Percentiles rank a stretch among this genome's conserved stretches.
phyloP scores from a whole-genome alignment of 1,140 invertebrate species.

The Teleogryllus occipitalis region DNA sequence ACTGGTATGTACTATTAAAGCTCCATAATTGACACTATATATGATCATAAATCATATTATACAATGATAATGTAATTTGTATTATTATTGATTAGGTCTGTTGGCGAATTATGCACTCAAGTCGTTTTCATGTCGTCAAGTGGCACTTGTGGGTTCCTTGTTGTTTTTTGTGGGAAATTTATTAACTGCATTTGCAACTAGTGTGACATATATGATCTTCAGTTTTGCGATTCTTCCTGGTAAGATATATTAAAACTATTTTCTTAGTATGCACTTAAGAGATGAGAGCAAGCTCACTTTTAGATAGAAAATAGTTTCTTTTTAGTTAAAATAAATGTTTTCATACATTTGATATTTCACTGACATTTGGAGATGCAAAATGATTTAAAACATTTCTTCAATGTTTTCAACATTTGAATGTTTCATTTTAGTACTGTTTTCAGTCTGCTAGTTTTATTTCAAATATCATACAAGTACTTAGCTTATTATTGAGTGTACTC shows the following conservation, averaged over 20 bases:
- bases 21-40: not conserved
- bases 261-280: too few species aligned
- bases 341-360: too few species aligned
- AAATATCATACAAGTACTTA: too few species aligned
- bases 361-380: too few species aligned
- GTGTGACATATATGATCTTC: slow-evolving; percentile 58
- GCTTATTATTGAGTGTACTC: too few species aligned
- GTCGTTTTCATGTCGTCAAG: slow-evolving; percentile 61
- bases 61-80: not conserved
- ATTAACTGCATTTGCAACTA: slow-evolving; percentile 55
- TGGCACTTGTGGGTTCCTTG: slow-evolving; percentile 55
- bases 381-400: too few species aligned
- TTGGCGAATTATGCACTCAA: slow-evolving; percentile 39
- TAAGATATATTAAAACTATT: slow-evolving; percentile 13
- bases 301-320: too few species aligned
- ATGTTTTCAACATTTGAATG: too few species aligned
- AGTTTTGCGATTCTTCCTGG: slow-evolving; percentile 63
- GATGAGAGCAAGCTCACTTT: too few species aligned
- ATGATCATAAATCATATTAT: not conserved
- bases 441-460: too few species aligned
- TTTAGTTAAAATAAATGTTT: too few species aligned
- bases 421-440: too few species aligned
- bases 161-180: slow-evolving; percentile 55
- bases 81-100: slow-evolving; percentile 11
- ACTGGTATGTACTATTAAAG: not conserved